These are phyloP conservation scores for Sylvia atricapilla DNA, from an alignment of 2,113 vertebrate species.

Conservation along the genomic window DNA sequence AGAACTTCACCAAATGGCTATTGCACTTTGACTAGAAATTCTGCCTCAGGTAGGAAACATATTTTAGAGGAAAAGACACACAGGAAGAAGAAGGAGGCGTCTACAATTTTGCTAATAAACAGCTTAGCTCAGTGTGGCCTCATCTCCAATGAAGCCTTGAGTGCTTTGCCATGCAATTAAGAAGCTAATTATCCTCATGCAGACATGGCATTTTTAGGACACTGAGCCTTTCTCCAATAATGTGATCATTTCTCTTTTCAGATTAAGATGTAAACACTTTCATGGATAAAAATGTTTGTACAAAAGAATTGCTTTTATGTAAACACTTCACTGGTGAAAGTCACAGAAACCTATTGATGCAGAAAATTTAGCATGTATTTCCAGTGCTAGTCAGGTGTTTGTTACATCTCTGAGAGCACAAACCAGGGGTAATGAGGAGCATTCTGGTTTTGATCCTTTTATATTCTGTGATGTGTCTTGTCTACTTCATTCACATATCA, in stretches of 20 bases:
- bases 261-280: neutral
- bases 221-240: neutral
- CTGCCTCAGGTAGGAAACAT: neutral
- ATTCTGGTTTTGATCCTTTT: conserved; percentile 6
- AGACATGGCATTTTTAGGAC: neutral
- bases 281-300: neutral
- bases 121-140: neutral
- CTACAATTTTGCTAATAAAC: neutral
- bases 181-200: neutral
- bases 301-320: neutral
- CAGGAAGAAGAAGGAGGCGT: neutral
- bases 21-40: neutral
- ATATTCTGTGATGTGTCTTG: neutral
- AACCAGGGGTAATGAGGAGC: neutral
- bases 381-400: neutral
- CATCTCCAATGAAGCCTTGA: neutral
- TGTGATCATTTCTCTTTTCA: neutral
- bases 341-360: neutral
- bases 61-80: neutral
- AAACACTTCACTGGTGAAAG: neutral
- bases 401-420: neutral
- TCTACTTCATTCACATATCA: conserved; percentile 43
- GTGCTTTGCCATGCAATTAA: neutral
- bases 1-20: neutral
- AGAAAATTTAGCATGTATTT: neutral